Percentiles rank a stretch among this genome's conserved stretches.
phyloP scores from a whole-genome alignment of 2,888 invertebrate genomes.

The Seira sanloemensis region DNA sequence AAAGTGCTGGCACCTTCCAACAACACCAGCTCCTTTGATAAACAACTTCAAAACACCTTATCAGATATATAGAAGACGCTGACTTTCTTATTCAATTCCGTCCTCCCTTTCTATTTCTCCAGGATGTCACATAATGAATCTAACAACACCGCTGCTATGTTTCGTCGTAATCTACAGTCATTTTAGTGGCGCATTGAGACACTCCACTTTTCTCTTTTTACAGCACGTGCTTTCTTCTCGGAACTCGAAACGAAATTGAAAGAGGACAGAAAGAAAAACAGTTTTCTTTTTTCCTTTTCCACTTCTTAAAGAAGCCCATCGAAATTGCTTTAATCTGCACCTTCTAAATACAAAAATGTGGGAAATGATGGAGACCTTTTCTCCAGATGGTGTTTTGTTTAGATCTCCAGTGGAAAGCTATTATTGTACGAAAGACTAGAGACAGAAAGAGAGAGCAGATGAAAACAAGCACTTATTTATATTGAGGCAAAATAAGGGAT shows the following conservation, averaged over 20 bases:
- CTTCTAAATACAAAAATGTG: conserved; percentile 8
- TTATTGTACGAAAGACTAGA: not conserved
- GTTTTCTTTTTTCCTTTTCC: conserved; percentile 18
- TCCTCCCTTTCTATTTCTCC: not conserved
- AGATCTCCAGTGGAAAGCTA: not conserved
- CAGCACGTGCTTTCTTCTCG: not conserved
- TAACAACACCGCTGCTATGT: conserved; percentile 17
- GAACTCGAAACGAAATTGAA: conserved; percentile 8
- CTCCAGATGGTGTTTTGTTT: conserved; percentile 24
- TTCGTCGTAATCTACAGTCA: not conserved
- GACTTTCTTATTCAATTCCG: not conserved
- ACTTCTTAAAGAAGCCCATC: conserved; percentile 6
- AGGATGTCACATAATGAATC: conserved; percentile 26
- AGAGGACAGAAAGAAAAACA: conserved; percentile 13
- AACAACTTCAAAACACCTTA: too few species aligned
- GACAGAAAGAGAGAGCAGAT: not conserved
- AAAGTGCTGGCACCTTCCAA: too few species aligned
- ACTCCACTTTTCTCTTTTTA: not conserved
- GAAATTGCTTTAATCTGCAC: conserved; percentile 42
- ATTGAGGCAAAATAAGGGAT: not conserved
- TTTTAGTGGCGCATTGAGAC: not conserved
- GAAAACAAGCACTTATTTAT: conserved; percentile 13
- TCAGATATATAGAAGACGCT: too few species aligned
- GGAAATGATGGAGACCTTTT: conserved; percentile 18
- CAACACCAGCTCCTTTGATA: too few species aligned